Base-by-base conservation (phyloP, 2,797 vertebrate species). In the Bradypodion ventrale region DNA sequence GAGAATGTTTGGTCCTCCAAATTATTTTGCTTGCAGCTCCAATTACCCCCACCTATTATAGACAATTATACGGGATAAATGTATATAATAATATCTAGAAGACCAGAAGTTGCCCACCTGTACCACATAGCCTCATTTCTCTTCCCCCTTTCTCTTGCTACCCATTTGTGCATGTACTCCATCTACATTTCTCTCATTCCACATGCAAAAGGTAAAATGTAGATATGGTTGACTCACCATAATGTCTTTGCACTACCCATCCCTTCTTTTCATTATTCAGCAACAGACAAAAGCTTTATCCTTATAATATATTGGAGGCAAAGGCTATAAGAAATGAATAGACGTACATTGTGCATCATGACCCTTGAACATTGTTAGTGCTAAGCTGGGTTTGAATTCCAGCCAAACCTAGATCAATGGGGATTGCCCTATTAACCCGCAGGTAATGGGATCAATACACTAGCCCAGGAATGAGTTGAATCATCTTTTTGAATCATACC, bases 301-400 rank as follows among this genome's bases (percentile, higher is more conserved):
- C 16, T 76, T 70, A 72, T 73, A 69, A 80, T 32, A 29, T 77
- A 63, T 32, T n/a, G n/a, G 46, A 83, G 49, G 59, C 21, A 32
- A 78, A 25, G 69, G 25, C 8, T 56, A 68, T 68, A 66, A 79
- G 78, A 86, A 25, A 78, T 59, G 73, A 0, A 0, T 44, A 85
- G 60, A 62, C 52, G 32, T 56, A 15, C 23, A 32, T 59, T 85
- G 63, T 69, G 72, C 49, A 68, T 62, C 29, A 46, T 83, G 75
- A 83, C 65, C 75, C 75, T 76, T 78, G 81, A 84, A 79, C 46
- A 74, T 74, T 75, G 60, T 79, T 80, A 75, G 77, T 52, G 72
- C 52, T 56, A 75, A 37, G 37, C 29, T n/a, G 76, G n/a, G 60
- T 80, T 80, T 65, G 78, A 80, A 87, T 60, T 25, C 5, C 46